These are phyloP conservation scores for Drosophila punjabiensis DNA, from an alignment of 1,140 invertebrate genomes.

Conservation along the genomic window DNA sequence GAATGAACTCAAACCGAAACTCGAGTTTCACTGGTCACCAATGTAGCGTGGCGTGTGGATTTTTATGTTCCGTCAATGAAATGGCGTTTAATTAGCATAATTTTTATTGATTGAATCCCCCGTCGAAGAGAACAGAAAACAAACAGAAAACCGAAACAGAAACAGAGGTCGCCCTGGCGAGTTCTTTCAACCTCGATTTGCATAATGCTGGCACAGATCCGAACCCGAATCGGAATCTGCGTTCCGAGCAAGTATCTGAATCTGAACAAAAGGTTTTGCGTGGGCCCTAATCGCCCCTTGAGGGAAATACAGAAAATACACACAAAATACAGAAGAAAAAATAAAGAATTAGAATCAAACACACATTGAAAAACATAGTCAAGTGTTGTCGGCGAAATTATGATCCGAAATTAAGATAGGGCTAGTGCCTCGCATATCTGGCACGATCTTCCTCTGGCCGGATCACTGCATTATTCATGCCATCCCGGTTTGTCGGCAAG, in stretches of 20 bases:
- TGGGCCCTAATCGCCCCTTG: slow-evolving; percentile 71
- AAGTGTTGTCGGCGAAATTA: slow-evolving; percentile 78
- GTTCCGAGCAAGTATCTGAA: slow-evolving; percentile 20
- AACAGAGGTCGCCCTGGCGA: slow-evolving; percentile 56
- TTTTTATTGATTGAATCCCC: slow-evolving; percentile 76
- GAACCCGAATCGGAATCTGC: slow-evolving; percentile 20
- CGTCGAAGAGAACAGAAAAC: slow-evolving; percentile 44
- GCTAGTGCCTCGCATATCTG: slow-evolving; percentile 45
- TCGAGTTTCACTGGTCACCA: slow-evolving; percentile 61
- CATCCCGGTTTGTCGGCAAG: slow-evolving; percentile 49
- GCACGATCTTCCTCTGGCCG: slow-evolving; percentile 63
- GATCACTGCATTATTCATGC: slow-evolving; percentile 76
- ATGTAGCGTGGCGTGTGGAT: slow-evolving; percentile 75
- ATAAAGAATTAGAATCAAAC: not conserved
- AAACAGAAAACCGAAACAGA: slow-evolving; percentile 8
- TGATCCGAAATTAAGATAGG: slow-evolving; percentile 80
- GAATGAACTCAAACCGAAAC: slow-evolving; percentile 70
- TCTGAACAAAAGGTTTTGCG: slow-evolving; percentile 56
- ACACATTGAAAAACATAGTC: slow-evolving; percentile 30
- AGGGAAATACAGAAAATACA: not conserved
- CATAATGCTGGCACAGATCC: slow-evolving; percentile 72
- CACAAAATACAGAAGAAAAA: not conserved
- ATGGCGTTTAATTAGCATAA: slow-evolving; percentile 83
- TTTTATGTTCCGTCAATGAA: slow-evolving; percentile 84
- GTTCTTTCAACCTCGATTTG: slow-evolving; percentile 80